A percentile compares a stretch with the other conserved stretches of the same genome.
These are phyloP conservation scores for Glaucomys volans DNA, from an alignment of 2,113 vertebrate genomes.

Conservation along the genomic window DNA sequence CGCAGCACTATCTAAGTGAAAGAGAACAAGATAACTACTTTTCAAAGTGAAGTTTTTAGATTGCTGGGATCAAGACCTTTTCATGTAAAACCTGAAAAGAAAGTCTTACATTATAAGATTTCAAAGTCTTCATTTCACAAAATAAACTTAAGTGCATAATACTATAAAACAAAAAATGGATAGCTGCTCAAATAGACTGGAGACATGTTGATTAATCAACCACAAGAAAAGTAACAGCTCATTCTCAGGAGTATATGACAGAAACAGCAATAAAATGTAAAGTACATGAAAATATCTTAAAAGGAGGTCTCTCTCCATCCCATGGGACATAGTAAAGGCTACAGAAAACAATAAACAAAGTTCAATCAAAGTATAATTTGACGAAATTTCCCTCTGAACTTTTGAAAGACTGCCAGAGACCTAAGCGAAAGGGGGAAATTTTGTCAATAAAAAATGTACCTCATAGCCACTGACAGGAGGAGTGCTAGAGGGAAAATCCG, in stretches of 20 bases:
- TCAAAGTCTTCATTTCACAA: conserved; percentile 47
- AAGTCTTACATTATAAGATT: not conserved
- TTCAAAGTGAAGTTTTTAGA: not conserved
- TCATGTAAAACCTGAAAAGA: conserved; percentile 35
- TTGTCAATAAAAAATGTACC: conserved; percentile 45
- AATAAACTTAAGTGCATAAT: conserved; percentile 8
- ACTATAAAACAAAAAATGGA: conserved; percentile 28
- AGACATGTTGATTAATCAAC: conserved; percentile 33
- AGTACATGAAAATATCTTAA: conserved; percentile 59
- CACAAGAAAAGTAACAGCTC: conserved; percentile 44
- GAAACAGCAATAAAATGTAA: conserved; percentile 43
- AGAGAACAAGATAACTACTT: not conserved
- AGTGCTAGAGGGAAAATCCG: conserved; percentile 67
- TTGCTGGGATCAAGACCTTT: not conserved
- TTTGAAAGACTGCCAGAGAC: conserved; percentile 72
- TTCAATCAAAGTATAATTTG: conserved; percentile 65
- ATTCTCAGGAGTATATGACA: not conserved
- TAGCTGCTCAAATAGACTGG: not conserved
- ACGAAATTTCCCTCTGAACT: conserved; percentile 74
- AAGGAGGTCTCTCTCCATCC: conserved; percentile 10
- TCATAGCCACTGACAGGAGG: conserved; percentile 9
- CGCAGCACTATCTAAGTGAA: not conserved
- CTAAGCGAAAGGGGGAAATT: conserved; percentile 43
- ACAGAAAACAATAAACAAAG: conserved; percentile 64
- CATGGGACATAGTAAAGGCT: conserved; percentile 16